Evolutionary conservation across 2,888 invertebrate species (phyloP).

Genomic region (Brachyptera risi): DNA sequence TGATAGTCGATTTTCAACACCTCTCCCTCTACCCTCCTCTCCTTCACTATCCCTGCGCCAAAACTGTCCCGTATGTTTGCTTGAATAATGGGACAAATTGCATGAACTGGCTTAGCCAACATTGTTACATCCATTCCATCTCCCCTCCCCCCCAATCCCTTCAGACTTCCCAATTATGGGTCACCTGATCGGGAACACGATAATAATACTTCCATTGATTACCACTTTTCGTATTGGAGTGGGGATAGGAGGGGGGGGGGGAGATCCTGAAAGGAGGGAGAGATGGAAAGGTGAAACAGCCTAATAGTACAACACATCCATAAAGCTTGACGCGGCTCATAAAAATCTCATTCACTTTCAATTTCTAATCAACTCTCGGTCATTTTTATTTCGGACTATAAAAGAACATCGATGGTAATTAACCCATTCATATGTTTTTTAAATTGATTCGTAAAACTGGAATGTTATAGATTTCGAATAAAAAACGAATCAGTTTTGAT

Average conservation of each 20-base stretch:
- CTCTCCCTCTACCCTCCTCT: background rate
- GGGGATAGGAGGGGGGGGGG: no score
- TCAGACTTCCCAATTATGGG: background rate
- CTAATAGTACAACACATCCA: background rate
- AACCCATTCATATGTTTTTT: constrained; percentile 12
- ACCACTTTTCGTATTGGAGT: constrained; percentile 20
- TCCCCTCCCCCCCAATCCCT: constrained; percentile 3
- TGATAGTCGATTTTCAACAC: constrained; percentile 22
- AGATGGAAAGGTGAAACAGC: constrained; percentile 11
- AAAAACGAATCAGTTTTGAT: no score
- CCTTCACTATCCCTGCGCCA: background rate
- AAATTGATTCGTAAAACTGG: no score
- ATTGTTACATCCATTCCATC: constrained; percentile 1
- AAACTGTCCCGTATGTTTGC: constrained; percentile 15
- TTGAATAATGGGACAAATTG: constrained; percentile 28
- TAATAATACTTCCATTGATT: constrained; percentile 27
- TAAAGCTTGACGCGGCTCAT: background rate
- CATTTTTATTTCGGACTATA: constrained; percentile 21
- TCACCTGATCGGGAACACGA: no score
- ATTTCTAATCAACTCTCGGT: constrained; percentile 25
- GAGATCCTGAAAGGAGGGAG: no score
- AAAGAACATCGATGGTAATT: constrained; percentile 2
- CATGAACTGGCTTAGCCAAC: constrained; percentile 8
- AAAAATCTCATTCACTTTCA: constrained; percentile 26
- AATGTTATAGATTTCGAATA: no score